Conservation (phyloP, 2,888 invertebrate genomes). For the Sarcophaga variegata region DNA sequence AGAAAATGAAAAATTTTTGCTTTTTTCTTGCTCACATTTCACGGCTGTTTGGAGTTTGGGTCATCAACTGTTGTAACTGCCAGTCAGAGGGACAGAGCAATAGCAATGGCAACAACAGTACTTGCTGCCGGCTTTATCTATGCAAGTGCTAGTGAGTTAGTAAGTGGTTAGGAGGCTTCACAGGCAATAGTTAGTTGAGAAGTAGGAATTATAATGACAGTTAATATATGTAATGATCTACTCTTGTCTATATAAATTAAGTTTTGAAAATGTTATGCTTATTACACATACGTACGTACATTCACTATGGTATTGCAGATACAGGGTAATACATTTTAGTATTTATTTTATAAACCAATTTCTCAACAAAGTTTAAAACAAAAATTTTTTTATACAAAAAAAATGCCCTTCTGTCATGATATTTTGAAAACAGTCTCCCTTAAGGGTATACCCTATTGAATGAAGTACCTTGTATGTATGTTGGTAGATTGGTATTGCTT, state of each 20-base stretch:
- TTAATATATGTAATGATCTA: conserved; percentile 39
- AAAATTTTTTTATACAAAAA: too few relatives aligned
- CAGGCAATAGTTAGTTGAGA: background rate
- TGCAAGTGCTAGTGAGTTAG: background rate
- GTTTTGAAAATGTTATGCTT: conserved; percentile 55
- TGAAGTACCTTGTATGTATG: background rate
- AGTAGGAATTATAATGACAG: conserved; percentile 59
- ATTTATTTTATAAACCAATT: too few relatives aligned
- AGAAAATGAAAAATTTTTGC: too few relatives aligned
- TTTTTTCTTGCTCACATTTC: too few relatives aligned
- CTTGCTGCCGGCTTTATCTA: too few relatives aligned
- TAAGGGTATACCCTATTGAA: too few relatives aligned
- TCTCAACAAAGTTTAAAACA: too few relatives aligned
- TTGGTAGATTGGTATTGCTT: background rate
- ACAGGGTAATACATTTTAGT: too few relatives aligned
- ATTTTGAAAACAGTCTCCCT: too few relatives aligned
- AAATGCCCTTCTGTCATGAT: too few relatives aligned
- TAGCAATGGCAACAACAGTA: background rate
- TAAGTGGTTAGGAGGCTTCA: background rate
- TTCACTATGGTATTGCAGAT: too few relatives aligned
- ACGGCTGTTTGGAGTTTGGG: background rate
- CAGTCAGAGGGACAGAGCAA: conserved; percentile 15
- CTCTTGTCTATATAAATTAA: background rate
- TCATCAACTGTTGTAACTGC: background rate
- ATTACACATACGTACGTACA: conserved; percentile 43